Conservation (phyloP, 2,797 vertebrate species). For the Poecilia velifera region DNA sequence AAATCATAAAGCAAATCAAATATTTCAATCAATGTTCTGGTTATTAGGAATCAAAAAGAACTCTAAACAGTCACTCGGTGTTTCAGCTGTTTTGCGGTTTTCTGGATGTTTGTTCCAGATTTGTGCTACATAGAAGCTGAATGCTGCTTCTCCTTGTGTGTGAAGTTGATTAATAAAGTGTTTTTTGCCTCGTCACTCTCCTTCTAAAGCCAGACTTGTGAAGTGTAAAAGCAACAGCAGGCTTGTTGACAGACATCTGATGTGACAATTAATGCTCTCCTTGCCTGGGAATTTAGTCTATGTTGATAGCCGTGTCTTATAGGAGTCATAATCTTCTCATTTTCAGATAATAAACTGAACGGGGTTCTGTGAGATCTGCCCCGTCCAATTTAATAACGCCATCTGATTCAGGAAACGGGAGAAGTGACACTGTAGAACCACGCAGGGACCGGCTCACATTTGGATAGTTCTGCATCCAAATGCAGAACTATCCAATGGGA, state of each 20-base stretch:
- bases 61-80: too few relatives aligned
- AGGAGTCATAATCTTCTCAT: not conserved
- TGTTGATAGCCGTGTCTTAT: not conserved
- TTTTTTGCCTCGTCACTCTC: not conserved
- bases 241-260: not conserved
- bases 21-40: too few relatives aligned
- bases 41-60: too few relatives aligned
- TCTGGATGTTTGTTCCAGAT: too few relatives aligned
- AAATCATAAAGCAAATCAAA: too few relatives aligned
- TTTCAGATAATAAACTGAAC: not conserved
- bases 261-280: not conserved
- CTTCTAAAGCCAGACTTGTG: not conserved
- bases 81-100: too few relatives aligned
- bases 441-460: not conserved
- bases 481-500: too few relatives aligned
- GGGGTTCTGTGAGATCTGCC: not conserved
- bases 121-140: too few relatives aligned
- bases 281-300: not conserved
- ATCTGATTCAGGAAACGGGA: constrained; percentile 35
- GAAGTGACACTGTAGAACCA: constrained; percentile 20
- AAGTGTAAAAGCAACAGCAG: not conserved
- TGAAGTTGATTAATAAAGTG: not conserved
- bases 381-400: not conserved
- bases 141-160: too few relatives aligned
- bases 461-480: not conserved